A percentile compares a stretch with the other conserved stretches of the same genome.
phyloP scores from a whole-genome alignment of 2,113 vertebrate species.

The Chamaetylas fuelleborni region DNA sequence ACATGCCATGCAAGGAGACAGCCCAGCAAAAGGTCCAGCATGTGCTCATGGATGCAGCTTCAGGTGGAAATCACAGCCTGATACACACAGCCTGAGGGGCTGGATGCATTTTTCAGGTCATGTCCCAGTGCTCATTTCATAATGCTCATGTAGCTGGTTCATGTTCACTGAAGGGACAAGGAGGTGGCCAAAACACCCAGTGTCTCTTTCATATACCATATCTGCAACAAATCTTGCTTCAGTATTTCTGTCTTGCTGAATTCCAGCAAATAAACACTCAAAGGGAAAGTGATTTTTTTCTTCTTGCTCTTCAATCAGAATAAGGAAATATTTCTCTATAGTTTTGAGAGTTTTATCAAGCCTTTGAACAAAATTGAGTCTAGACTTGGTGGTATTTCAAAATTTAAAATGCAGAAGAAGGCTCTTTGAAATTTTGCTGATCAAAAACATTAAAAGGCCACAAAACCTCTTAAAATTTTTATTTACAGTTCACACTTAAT shows the following conservation, averaged over 20 bases:
- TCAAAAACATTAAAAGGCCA: neutral
- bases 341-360: neutral
- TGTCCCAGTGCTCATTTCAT: neutral
- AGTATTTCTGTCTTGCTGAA: neutral
- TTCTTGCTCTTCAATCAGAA: neutral
- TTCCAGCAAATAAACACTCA: neutral
- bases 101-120: neutral
- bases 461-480: neutral
- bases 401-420: neutral
- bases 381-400: neutral
- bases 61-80: neutral
- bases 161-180: neutral
- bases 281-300: neutral
- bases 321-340: neutral
- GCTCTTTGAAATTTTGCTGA: neutral
- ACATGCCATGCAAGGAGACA: neutral
- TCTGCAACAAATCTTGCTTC: neutral
- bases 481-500: constrained; percentile 22
- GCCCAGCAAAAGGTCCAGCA: neutral
- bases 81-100: fast-evolving
- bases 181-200: fast-evolving
- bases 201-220: fast-evolving
- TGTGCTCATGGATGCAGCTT: neutral
- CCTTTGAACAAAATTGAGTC: neutral
- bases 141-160: neutral